Evolutionary conservation across 2,113 vertebrate species (phyloP).

Genomic region (Eira barbara): DNA sequence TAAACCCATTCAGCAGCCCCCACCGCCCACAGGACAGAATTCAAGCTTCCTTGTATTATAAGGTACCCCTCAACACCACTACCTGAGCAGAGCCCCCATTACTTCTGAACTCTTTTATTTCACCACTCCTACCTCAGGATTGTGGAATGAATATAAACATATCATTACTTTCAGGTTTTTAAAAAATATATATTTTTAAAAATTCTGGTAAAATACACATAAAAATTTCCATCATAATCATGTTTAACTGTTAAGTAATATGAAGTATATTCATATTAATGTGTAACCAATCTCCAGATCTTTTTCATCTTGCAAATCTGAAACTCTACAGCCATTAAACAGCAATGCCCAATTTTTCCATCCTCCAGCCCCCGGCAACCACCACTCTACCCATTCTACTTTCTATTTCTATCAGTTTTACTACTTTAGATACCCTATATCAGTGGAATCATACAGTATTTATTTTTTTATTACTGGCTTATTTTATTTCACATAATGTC

Average conservation of each 20-base stretch:
- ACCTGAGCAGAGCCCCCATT: background rate
- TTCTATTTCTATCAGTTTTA: background rate
- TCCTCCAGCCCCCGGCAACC: background rate
- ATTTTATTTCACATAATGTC: background rate
- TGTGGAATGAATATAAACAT: background rate
- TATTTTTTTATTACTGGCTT: background rate
- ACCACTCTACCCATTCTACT: background rate
- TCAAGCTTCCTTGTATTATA: background rate
- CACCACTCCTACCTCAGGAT: background rate
- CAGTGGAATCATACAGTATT: background rate
- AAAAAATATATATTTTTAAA: background rate
- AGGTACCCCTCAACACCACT: background rate
- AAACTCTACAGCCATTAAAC: background rate
- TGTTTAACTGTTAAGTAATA: background rate
- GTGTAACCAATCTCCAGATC: background rate
- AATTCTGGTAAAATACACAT: background rate
- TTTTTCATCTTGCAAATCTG: background rate
- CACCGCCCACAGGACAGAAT: background rate
- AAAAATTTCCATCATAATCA: background rate
- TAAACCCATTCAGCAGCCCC: background rate
- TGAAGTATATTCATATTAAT: background rate
- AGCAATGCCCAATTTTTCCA: background rate
- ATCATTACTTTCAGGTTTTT: background rate
- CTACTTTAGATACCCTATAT: background rate
- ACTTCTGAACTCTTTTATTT: background rate